Base-by-base conservation (phyloP, 2,797 vertebrate species). In the Oreochromis grahami region DNA sequence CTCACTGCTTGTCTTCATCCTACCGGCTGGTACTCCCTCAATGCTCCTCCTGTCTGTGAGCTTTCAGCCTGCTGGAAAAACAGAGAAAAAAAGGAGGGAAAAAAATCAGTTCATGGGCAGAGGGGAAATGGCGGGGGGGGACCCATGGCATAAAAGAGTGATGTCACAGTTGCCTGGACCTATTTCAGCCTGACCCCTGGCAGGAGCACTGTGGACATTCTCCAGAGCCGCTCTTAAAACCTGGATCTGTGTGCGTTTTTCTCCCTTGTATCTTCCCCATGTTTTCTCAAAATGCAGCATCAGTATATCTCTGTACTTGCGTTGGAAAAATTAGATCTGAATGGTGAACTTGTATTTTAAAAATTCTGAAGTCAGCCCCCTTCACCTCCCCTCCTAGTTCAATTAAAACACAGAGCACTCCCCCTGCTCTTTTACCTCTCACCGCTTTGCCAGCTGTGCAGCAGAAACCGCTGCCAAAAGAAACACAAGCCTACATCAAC, bases 111-210 rank as follows among this genome's bases (percentile, higher is more conserved):
- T 72, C 6, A 29, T 19, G 10, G 43, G 17, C 60, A 43, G 68
- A 29, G 68, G 41, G 24, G 24, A 45, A 26, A 17, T 45, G 24
- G 41, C 2, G 9, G 68, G 68, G 15, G 15, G 15, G 10, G 24
- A 72, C 14, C 68, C 68, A 19, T 29, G 24, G 41, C 68, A 19
- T 72, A 43, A 12, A 76, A 51, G 89, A 88, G 89, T 96, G 93
- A 96, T 93, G 94, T 96, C 94, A 96, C 87, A 89, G 87, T 86
- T 86, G 91, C 91, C 91, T 85, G 91, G 87, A 90, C 92, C 83
- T 76, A 34, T 91, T 93, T 94, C 89, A 94, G 92, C 90, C 80
- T 79, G 90, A 91, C 68, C 84, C 78, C 77, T 88, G 87, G 88
- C 70, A 89, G 56, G 63, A 88, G 81, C 81, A 36, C 85, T 88